A percentile compares a stretch with the other conserved stretches of the same genome.
phyloP scores from a whole-genome alignment of 92 coral and sea anemone genomes.

The Palythoa grandiflora region DNA sequence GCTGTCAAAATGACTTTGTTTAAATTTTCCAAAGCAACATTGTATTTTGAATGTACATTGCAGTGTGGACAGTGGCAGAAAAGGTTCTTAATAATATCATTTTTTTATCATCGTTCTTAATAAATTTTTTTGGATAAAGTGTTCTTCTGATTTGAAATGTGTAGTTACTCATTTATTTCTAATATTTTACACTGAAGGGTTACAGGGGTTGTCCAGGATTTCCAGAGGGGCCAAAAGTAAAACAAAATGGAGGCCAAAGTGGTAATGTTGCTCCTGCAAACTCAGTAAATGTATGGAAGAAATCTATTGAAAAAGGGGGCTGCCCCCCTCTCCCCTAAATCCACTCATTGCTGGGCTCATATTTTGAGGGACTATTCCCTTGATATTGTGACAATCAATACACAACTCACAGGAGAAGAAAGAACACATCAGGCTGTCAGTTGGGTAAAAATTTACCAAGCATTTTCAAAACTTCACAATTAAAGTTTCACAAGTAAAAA shows the following conservation, averaged over 20 bases:
- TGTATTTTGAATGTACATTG: not conserved
- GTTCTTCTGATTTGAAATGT: constrained; percentile 4
- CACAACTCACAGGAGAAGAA: not conserved
- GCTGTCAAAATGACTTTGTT: not conserved
- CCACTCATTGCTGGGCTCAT: not conserved
- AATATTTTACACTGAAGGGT: constrained; percentile 4
- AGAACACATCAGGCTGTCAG: not conserved
- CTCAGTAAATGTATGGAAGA: constrained; percentile 9
- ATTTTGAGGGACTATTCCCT: not conserved
- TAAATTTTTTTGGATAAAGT: not conserved
- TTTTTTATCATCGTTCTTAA: constrained; percentile 2
- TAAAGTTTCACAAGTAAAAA: not conserved
- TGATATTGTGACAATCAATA: not conserved
- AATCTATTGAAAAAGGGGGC: constrained; percentile 6
- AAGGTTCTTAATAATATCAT: constrained; percentile 5
- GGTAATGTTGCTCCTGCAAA: constrained; percentile 8
- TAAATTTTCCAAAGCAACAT: not conserved
- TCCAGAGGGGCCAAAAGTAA: constrained; percentile 3
- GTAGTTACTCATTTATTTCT: not conserved
- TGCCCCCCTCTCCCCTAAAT: constrained; percentile 5
- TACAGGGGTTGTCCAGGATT: not conserved
- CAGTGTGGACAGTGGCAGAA: constrained; percentile 1
- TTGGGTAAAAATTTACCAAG: not conserved
- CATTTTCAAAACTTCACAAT: not conserved
- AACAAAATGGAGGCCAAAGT: constrained; percentile 6